phyloP scores from a whole-genome alignment of 2,888 invertebrate genomes.

The Dendrolimus houi region DNA sequence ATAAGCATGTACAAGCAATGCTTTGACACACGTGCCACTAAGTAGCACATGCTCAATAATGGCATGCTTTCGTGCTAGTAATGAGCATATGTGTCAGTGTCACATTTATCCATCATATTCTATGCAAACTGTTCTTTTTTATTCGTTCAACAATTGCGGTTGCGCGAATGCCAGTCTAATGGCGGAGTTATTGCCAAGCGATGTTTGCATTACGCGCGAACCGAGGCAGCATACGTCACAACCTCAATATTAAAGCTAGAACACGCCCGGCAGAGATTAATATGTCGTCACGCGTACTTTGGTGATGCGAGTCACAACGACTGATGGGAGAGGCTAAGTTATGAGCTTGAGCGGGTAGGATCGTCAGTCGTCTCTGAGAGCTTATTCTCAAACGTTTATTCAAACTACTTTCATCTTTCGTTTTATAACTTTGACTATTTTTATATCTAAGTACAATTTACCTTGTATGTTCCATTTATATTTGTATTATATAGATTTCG shows the following conservation, averaged over 20 bases:
- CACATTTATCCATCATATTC: background rate
- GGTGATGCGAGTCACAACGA: constrained; percentile 24
- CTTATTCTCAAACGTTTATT: background rate
- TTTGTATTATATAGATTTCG: too few relatives aligned
- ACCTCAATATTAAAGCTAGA: constrained; percentile 38
- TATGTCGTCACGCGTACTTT: constrained; percentile 49
- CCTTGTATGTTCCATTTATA: too few relatives aligned
- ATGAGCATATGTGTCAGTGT: too few relatives aligned
- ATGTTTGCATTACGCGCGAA: constrained; percentile 9
- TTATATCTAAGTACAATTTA: too few relatives aligned
- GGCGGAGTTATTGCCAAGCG: constrained; percentile 19
- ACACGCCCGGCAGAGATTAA: constrained; percentile 40
- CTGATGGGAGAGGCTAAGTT: constrained; percentile 18
- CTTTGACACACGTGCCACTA: too few relatives aligned
- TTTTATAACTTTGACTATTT: too few relatives aligned
- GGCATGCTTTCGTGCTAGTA: too few relatives aligned
- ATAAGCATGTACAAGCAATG: too few relatives aligned
- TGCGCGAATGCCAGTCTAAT: constrained; percentile 7
- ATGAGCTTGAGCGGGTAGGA: constrained; percentile 14
- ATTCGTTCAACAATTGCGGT: background rate
- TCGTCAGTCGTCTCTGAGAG: background rate
- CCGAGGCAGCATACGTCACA: constrained; percentile 20
- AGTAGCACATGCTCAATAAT: too few relatives aligned
- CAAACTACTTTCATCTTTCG: background rate
- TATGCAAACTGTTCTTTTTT: background rate